Conservation (phyloP, 2,797 vertebrate genomes). For the Nyctalus aviator region DNA sequence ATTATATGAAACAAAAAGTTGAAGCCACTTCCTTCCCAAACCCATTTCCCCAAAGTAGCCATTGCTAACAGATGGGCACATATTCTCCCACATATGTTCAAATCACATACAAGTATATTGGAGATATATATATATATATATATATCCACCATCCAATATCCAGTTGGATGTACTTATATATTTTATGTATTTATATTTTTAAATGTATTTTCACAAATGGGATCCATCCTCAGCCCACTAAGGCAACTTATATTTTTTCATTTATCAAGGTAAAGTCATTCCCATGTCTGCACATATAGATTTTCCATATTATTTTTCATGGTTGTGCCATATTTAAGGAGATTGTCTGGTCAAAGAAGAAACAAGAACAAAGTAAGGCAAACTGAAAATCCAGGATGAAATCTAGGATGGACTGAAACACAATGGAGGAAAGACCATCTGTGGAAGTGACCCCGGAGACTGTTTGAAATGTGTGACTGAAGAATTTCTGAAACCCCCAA, state of each 20-base stretch:
- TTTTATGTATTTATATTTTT: conserved; percentile 66
- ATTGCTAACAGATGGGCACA: conserved; percentile 77
- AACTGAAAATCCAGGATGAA: conserved; percentile 54
- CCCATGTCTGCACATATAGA: not conserved
- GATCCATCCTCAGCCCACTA: conserved; percentile 42
- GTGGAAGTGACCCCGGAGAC: conserved; percentile 66
- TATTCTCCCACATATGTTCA: conserved; percentile 74
- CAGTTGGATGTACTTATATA: conserved; percentile 65
- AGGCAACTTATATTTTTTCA: conserved; percentile 42
- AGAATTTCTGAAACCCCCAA: conserved; percentile 64
- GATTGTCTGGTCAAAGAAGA: conserved; percentile 63
- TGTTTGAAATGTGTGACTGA: conserved; percentile 72
- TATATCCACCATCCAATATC: conserved; percentile 45
- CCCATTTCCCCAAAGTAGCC: conserved; percentile 73
- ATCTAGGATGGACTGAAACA: conserved; percentile 56
- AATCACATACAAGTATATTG: conserved; percentile 61
- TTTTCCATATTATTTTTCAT: conserved; percentile 19
- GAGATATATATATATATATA: conserved; percentile 37
- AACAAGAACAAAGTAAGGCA: conserved; percentile 47
- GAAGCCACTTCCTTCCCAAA: conserved; percentile 50
- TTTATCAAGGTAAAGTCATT: conserved; percentile 23
- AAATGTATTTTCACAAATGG: conserved; percentile 69
- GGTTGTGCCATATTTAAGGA: not conserved
- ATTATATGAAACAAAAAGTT: conserved; percentile 67
- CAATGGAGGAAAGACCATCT: conserved; percentile 71